Percentiles rank a stretch among this genome's conserved stretches.
These are phyloP conservation scores for Haplochromis vanheusdeni DNA, from an alignment of 2,113 vertebrate species.

Conservation along the genomic window DNA sequence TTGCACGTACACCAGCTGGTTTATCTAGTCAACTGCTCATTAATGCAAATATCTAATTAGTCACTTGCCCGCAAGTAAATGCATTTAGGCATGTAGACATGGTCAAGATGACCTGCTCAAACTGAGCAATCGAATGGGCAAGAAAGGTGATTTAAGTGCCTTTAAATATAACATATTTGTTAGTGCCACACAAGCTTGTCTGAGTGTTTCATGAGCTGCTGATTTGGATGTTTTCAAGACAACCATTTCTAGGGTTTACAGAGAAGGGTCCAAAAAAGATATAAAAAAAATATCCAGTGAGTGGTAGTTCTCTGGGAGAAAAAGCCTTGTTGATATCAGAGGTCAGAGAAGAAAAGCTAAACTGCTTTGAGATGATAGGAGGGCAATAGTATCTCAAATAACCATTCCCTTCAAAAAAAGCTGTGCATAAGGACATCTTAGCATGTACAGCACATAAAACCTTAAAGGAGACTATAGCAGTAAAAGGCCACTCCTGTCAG, in stretches of 20 bases:
- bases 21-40: background rate
- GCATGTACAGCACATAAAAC: background rate
- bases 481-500: background rate
- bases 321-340: background rate
- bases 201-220: background rate
- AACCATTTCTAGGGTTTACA: background rate
- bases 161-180: background rate
- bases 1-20: background rate
- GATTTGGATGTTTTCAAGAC: background rate
- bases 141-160: background rate
- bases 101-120: background rate
- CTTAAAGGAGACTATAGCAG: background rate
- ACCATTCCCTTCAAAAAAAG: background rate
- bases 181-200: background rate
- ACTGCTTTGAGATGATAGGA: background rate
- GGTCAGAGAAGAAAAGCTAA: background rate
- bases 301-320: background rate
- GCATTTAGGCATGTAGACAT: background rate
- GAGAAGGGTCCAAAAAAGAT: background rate
- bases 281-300: fast-evolving
- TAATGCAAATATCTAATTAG: background rate
- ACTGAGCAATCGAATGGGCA: background rate
- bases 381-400: background rate
- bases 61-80: background rate
- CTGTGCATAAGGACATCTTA: background rate